A percentile compares a stretch with the other conserved stretches of the same genome.
Conservation (phyloP, 2,113 vertebrate species). For the Dasyurus viverrinus region DNA sequence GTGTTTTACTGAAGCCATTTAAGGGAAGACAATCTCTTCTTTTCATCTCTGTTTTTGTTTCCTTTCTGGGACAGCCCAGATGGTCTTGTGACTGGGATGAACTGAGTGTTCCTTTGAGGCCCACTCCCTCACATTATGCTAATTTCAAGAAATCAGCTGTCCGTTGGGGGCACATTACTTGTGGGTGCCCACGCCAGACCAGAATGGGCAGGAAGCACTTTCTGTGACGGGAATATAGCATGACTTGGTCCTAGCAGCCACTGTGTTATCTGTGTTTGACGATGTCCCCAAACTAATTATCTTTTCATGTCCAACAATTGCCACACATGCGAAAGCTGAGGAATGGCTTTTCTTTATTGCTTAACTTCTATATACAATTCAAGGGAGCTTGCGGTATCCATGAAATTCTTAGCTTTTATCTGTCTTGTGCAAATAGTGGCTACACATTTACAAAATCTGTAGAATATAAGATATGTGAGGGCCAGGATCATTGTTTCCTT, state of each 20-base stretch:
- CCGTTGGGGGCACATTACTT: not conserved
- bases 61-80: not conserved
- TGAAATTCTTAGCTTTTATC: not conserved
- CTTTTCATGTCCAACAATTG: not conserved
- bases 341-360: not conserved
- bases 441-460: not conserved
- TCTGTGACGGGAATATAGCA: constrained; percentile 46
- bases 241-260: not conserved
- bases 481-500: not conserved
- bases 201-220: constrained; percentile 38
- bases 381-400: constrained; percentile 48
- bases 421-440: not conserved
- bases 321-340: not conserved
- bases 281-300: constrained; percentile 2
- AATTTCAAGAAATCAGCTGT: not conserved
- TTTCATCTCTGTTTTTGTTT: not conserved
- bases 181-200: constrained; percentile 42
- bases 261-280: constrained; percentile 25
- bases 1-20: constrained; percentile 1
- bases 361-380: constrained; percentile 53
- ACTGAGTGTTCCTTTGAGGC: not conserved
- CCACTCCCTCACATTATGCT: not conserved
- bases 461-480: not conserved
- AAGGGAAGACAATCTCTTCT: constrained; percentile 26
- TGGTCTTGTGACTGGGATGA: constrained; percentile 14